A percentile compares a stretch with the other conserved stretches of the same genome.
Conservation (phyloP, 2,888 invertebrate genomes). For the Odontocolon sp. region DNA sequence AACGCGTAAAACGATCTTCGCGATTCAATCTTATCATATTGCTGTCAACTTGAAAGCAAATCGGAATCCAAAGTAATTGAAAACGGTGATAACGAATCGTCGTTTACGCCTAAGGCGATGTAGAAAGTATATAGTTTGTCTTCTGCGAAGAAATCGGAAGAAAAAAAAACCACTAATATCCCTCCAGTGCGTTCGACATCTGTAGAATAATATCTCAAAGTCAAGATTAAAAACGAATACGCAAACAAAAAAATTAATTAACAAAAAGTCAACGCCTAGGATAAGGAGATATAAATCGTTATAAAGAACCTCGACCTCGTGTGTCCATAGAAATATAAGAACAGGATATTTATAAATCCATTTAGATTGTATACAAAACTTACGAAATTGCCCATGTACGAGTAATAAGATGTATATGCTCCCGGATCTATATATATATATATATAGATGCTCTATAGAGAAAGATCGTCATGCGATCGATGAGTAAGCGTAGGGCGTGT, state of each 20-base stretch:
- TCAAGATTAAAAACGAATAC: slow-evolving; percentile 18
- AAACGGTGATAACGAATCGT: slow-evolving; percentile 5
- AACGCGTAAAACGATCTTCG: slow-evolving; percentile 19
- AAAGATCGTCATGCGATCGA: background rate
- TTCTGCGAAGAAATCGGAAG: slow-evolving; percentile 30
- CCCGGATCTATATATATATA: too few relatives aligned
- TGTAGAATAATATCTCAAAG: slow-evolving; percentile 36
- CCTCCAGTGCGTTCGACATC: slow-evolving; percentile 59
- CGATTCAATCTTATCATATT: slow-evolving; percentile 5
- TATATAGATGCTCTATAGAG: background rate
- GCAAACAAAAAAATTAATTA: background rate
- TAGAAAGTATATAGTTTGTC: slow-evolving; percentile 53
- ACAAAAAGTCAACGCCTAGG: slow-evolving; percentile 29
- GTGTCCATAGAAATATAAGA: slow-evolving; percentile 45
- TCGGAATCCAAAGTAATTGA: slow-evolving; percentile 36
- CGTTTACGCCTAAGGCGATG: slow-evolving; percentile 20
- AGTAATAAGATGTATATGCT: background rate
- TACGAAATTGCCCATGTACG: background rate
- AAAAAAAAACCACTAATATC: slow-evolving; percentile 41
- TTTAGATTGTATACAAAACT: slow-evolving; percentile 38
- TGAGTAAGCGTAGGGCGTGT: background rate
- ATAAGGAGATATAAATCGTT: slow-evolving; percentile 17
- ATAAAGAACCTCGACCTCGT: slow-evolving; percentile 36
- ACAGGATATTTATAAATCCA: slow-evolving; percentile 37
- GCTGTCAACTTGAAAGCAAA: slow-evolving; percentile 31